Conservation (phyloP, 2,113 vertebrate genomes). For the Anthoscopus minutus region DNA sequence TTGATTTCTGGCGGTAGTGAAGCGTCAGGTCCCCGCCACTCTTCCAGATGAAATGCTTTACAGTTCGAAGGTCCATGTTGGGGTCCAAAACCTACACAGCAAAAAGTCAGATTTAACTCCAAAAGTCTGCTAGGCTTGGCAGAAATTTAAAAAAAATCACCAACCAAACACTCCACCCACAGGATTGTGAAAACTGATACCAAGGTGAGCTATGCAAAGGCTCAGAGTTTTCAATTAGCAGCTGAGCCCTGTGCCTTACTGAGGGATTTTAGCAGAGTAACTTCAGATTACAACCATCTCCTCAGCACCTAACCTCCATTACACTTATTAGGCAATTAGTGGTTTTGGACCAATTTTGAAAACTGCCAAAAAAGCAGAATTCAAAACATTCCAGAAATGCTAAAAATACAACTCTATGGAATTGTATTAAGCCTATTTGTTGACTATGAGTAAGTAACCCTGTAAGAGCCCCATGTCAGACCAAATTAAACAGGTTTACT, state of each 20-base stretch:
- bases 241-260: fast-evolving
- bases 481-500: neutral
- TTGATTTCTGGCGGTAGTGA: conserved; percentile 90
- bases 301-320: neutral
- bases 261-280: neutral
- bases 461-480: neutral
- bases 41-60: conserved; percentile 97
- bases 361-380: neutral
- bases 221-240: neutral
- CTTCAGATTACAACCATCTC: neutral
- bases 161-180: neutral
- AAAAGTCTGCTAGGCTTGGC: neutral
- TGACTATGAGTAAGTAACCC: neutral
- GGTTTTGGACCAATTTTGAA: neutral
- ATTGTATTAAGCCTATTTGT: neutral
- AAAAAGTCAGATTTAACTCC: neutral
- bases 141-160: neutral
- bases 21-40: conserved; percentile 95
- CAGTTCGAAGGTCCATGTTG: conserved; percentile 97
- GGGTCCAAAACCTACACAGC: conserved; percentile 88
- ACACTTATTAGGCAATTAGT: neutral
- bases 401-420: neutral
- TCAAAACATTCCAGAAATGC: neutral
- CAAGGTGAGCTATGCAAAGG: neutral
- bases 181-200: neutral